phyloP scores from a whole-genome alignment of 2,797 vertebrate genomes.

The Pangasius krempfi region DNA sequence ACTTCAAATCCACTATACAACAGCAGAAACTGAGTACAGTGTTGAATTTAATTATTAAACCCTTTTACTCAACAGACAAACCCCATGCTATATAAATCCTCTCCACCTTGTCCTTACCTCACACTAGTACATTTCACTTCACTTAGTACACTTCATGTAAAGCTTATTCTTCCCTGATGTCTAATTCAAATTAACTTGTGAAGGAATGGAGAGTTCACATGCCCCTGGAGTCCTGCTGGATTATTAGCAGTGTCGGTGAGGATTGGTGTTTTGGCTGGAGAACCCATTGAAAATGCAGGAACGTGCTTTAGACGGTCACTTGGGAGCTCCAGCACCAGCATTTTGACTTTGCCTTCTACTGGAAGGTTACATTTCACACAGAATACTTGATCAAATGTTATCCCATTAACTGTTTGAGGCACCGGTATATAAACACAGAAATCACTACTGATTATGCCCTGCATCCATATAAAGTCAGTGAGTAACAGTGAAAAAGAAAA shows the following conservation, averaged over 20 bases:
- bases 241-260: background rate
- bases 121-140: background rate
- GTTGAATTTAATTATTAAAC: background rate
- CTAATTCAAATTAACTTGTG: conserved; percentile 5
- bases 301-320: conserved; percentile 12
- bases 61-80: background rate
- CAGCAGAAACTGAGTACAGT: background rate
- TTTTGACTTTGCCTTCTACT: conserved; percentile 6
- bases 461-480: background rate
- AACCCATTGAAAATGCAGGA: background rate
- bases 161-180: background rate
- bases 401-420: background rate
- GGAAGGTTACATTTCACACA: conserved; percentile 14
- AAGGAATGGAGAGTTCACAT: conserved; percentile 7
- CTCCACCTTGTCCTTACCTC: background rate
- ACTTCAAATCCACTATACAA: background rate
- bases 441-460: background rate
- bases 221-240: background rate
- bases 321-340: background rate
- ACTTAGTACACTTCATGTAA: conserved; percentile 1
- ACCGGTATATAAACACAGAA: background rate
- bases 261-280: conserved; percentile 16
- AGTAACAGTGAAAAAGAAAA: background rate
- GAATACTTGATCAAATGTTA: conserved; percentile 7
- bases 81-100: background rate